phyloP scores from a whole-genome alignment of 2,797 vertebrate genomes.

The Leptodactylus fallax region DNA sequence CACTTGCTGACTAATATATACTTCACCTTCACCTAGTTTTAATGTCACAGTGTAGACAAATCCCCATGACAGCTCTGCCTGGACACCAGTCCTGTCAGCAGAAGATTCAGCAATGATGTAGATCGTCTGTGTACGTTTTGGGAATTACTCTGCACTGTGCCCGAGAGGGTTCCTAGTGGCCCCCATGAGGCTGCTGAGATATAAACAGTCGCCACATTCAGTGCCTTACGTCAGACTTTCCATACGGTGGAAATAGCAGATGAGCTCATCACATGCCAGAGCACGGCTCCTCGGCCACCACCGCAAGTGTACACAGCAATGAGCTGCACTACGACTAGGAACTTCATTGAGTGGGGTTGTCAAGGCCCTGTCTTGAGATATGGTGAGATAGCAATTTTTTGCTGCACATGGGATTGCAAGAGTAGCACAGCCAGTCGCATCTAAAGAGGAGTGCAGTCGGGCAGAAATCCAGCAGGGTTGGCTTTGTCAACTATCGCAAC shows the following conservation, averaged over 20 bases:
- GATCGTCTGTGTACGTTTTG: background rate
- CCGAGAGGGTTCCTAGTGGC: background rate
- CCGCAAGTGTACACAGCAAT: background rate
- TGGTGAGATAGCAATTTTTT: too few species aligned
- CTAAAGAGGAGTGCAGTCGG: too few species aligned
- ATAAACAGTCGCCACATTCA: background rate
- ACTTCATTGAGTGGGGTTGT: background rate
- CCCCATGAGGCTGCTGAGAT: background rate
- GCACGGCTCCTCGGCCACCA: background rate
- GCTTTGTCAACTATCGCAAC: too few species aligned
- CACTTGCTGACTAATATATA: too few species aligned
- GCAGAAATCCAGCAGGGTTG: too few species aligned
- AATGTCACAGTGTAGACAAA: background rate
- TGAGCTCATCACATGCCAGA: conserved; percentile 9
- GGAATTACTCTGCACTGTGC: background rate
- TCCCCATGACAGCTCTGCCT: background rate
- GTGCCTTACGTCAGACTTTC: conserved; percentile 25
- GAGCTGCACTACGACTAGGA: background rate
- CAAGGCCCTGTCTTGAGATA: too few species aligned
- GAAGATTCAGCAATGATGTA: background rate
- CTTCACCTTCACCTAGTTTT: too few species aligned
- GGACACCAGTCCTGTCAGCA: background rate
- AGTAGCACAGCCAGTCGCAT: too few species aligned
- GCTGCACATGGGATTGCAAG: too few species aligned
- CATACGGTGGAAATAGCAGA: conserved; percentile 4